phyloP scores from a whole-genome alignment of 2,797 vertebrate species.

The Serranus cabrilla region DNA sequence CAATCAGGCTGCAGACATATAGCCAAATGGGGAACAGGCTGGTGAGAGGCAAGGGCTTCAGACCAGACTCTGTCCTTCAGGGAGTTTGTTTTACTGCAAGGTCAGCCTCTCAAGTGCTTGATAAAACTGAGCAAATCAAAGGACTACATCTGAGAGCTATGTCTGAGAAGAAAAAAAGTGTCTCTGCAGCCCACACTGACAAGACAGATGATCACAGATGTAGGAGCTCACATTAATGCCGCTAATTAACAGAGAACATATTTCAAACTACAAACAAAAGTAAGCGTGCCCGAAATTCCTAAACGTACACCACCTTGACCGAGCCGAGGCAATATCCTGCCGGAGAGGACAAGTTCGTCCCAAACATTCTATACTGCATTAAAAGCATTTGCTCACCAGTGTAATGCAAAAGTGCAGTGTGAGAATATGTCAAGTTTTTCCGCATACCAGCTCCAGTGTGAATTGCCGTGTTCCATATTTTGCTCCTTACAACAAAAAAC shows the following conservation, averaged over 20 bases:
- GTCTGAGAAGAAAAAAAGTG: slow-evolving; percentile 49
- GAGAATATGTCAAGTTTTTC: no score
- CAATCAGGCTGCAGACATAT: slow-evolving; percentile 56
- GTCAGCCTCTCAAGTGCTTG: slow-evolving; percentile 71
- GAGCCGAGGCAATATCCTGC: background rate
- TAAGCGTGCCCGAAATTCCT: slow-evolving; percentile 56
- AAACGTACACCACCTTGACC: slow-evolving; percentile 35
- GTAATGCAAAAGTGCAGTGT: no score
- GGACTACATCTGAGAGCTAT: slow-evolving; percentile 66
- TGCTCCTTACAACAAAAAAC: no score
- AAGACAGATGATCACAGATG: slow-evolving; percentile 72
- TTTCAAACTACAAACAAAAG: slow-evolving; percentile 71
- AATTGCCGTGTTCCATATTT: no score
- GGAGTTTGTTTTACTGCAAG: slow-evolving; percentile 71
- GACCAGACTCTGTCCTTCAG: slow-evolving; percentile 64
- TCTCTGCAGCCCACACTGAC: slow-evolving; percentile 58
- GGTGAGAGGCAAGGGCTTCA: slow-evolving; percentile 53
- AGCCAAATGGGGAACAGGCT: slow-evolving; percentile 39
- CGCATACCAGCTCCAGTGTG: no score
- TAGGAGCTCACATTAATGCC: slow-evolving; percentile 67
- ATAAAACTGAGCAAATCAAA: slow-evolving; percentile 75
- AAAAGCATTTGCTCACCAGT: background rate
- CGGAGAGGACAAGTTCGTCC: background rate
- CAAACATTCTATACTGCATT: background rate
- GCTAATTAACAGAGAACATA: slow-evolving; percentile 76